Conservation (phyloP, 1,140 invertebrate species). For the Maconellicoccus hirsutus region DNA sequence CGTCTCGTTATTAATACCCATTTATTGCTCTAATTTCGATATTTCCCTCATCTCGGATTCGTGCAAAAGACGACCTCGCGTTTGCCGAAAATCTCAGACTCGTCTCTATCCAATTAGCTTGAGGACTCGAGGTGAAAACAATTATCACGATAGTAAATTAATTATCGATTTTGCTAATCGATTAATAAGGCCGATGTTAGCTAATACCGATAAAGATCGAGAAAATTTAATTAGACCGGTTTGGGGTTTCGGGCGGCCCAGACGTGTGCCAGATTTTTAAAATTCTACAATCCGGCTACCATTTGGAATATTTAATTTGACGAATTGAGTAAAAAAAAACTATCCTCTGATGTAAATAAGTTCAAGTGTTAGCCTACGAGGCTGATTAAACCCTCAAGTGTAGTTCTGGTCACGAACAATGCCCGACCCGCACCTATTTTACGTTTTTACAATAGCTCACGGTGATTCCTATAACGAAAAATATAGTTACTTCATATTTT, state of each 20-base stretch:
- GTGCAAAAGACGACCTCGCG: too few relatives aligned
- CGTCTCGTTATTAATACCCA: slow-evolving; percentile 12
- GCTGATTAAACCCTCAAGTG: not conserved
- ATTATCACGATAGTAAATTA: too few relatives aligned
- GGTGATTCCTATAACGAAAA: not conserved
- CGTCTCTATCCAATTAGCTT: too few relatives aligned
- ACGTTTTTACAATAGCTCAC: slow-evolving; percentile 8
- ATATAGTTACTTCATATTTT: not conserved
- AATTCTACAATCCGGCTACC: not conserved
- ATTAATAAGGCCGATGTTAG: not conserved
- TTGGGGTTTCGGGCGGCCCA: slow-evolving; percentile 6
- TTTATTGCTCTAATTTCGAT: not conserved
- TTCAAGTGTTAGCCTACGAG: not conserved
- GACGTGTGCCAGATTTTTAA: not conserved
- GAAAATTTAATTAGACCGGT: slow-evolving; percentile 4
- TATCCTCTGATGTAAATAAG: not conserved
- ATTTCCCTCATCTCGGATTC: too few relatives aligned
- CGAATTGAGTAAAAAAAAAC: not conserved
- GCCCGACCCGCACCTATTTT: not conserved
- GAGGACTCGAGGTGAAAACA: too few relatives aligned
- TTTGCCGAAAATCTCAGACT: too few relatives aligned
- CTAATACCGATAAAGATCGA: not conserved
- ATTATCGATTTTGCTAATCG: too few relatives aligned
- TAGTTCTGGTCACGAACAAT: not conserved
- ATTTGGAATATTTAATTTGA: not conserved